These are phyloP conservation scores for Odontophorus gujanensis DNA, from an alignment of 2,113 vertebrate species.

Conservation along the genomic window DNA sequence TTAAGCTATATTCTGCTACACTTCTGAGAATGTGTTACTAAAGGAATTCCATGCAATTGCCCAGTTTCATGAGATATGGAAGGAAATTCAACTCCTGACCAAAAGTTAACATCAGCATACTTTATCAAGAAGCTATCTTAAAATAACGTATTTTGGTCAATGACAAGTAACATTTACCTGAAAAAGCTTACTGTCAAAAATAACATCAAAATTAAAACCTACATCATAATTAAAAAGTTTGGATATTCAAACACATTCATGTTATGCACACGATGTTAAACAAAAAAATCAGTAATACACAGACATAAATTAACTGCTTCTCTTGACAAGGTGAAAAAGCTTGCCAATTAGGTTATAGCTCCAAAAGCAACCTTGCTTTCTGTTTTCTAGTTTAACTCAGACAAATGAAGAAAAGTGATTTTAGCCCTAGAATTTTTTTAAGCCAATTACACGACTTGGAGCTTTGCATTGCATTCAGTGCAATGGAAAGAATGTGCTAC, in stretches of 20 bases:
- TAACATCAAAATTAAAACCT: background rate
- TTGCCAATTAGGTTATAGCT: background rate
- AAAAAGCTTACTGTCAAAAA: background rate
- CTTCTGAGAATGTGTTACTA: background rate
- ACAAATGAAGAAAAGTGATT: background rate
- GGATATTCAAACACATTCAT: background rate
- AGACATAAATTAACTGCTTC: background rate
- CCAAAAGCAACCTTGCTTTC: background rate
- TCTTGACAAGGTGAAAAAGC: background rate
- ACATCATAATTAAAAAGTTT: background rate
- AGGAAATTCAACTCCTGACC: background rate
- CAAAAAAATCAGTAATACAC: background rate
- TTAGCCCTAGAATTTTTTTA: background rate
- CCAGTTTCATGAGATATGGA: background rate
- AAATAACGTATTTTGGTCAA: background rate
- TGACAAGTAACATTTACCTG: background rate
- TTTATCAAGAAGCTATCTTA: background rate
- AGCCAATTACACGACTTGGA: rapidly evolving
- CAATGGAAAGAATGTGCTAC: background rate
- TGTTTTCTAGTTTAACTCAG: background rate
- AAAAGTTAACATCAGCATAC: background rate
- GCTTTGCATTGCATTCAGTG: background rate
- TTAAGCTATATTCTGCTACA: background rate
- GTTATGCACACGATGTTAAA: background rate
- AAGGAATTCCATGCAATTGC: background rate